phyloP scores from a whole-genome alignment of 2,888 invertebrate genomes.

The Macrophya annulata region DNA sequence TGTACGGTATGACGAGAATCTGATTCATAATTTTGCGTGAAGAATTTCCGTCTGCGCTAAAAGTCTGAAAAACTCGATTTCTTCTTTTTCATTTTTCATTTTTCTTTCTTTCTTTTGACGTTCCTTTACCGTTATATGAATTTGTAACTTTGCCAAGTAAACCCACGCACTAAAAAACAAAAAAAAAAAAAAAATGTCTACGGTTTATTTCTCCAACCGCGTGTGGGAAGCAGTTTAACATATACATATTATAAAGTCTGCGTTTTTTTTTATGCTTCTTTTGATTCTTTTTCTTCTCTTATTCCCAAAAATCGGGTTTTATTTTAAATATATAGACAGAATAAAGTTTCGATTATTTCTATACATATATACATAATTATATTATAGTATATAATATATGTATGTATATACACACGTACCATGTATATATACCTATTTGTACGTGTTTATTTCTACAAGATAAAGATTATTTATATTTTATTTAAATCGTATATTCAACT shows the following conservation, averaged over 20 bases:
- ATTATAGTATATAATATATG: too few relatives aligned
- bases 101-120: neutral
- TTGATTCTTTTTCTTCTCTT: neutral
- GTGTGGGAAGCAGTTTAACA: neutral
- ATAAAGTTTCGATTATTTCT: neutral
- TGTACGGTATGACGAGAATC: neutral
- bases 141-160: neutral
- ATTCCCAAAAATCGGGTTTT: neutral
- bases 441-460: neutral
- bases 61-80: neutral
- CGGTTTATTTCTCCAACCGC: neutral
- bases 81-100: neutral
- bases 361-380: neutral
- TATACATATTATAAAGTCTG: neutral
- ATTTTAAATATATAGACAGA: neutral
- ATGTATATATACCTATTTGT: neutral
- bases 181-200: neutral
- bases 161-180: neutral
- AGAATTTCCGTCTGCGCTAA: neutral
- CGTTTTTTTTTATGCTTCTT: neutral
- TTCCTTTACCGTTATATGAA: neutral
- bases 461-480: neutral
- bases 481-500: neutral
- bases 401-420: neutral
- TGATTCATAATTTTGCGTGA: neutral